Percentiles rank a stretch among this genome's conserved stretches.
Conservation (phyloP, 2,888 invertebrate genomes). For the Idaea dimidiata region DNA sequence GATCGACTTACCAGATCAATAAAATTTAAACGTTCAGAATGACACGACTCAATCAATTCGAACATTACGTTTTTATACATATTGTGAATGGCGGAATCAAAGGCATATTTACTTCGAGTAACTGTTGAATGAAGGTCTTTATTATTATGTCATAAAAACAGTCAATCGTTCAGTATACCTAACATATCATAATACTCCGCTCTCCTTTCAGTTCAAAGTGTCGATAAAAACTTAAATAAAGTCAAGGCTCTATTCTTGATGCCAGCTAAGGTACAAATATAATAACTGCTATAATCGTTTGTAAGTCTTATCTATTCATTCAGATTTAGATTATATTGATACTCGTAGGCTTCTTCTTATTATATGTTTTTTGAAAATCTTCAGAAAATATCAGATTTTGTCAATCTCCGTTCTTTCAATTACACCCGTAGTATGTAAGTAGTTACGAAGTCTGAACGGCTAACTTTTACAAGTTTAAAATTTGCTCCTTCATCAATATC, state of each 20-base stretch:
- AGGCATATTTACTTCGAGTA: conserved; percentile 30
- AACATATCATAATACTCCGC: conserved; percentile 35
- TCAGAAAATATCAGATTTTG: too few relatives aligned
- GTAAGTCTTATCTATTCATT: too few relatives aligned
- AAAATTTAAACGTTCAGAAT: conserved; percentile 22
- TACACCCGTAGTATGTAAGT: background rate
- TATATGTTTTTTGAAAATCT: too few relatives aligned
- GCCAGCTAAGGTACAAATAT: too few relatives aligned
- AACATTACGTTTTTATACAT: conserved; percentile 39
- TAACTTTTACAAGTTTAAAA: background rate
- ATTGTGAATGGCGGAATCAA: conserved; percentile 70
- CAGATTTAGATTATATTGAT: too few relatives aligned
- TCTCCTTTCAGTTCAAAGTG: conserved; percentile 28
- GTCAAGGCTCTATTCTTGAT: background rate
- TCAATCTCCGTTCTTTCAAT: too few relatives aligned
- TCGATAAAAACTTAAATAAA: background rate
- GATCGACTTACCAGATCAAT: conserved; percentile 31
- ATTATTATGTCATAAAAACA: conserved; percentile 44
- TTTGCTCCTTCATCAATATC: conserved; percentile 10
- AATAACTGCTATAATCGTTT: too few relatives aligned
- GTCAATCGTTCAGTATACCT: conserved; percentile 32
- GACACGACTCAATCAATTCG: conserved; percentile 30
- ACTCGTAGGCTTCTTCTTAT: too few relatives aligned
- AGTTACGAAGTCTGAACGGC: background rate
- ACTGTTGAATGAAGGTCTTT: conserved; percentile 19